Base-by-base conservation (phyloP, 1,140 invertebrate species). In the Acromyrmex heyeri region DNA sequence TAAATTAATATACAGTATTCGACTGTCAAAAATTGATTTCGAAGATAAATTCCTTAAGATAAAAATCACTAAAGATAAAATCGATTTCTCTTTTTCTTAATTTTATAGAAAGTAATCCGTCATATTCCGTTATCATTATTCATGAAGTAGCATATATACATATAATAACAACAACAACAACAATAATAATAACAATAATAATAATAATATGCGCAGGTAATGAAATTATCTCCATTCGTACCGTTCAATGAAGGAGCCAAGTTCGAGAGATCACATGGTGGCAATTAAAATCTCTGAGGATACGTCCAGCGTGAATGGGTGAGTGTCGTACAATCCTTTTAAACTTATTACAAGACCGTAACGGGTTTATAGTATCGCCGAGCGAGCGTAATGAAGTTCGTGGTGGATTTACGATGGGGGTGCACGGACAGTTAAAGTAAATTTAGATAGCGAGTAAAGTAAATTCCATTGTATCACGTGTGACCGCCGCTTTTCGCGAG, bases 271-370 rank as follows among this genome's bases (percentile, higher is more conserved):
- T 86, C 75, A 65, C 38, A 44, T 59, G 64, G 59, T 55, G 16
- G 2, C 69, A 38, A 61, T 73, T 72, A 82, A 59, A 30, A 61
- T 34, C 14, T 30, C 14, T 21, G 59, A 69, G 53, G 38, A 57
- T 75, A 86, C 59, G 55, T 61, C 30, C 64, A 44, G 73, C 24
- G 27, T 69, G 67, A 88, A 79, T 69, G 69, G 38, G 59, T 48
- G 50, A 75, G 61, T 79, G 55, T 73, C 69, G 44, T 88, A 88
- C 75, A 69, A 88, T 69, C 73, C 75, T 86, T 88, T 81, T 88
- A 88, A 89, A 75, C 75, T 88, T 86, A 86, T 89, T 89, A 89
- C 82, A 86, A 86, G 69, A 73, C 59, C 61, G 61, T 89, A 88
- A 88, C 75, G n/a, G 48, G 44, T 88, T 88, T 88, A 89, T 79